Evolutionary conservation across 2,888 invertebrate species (phyloP), one percentile per base, ranked within the genome.

Genomic region (Metopia argyrocephala): DNA sequence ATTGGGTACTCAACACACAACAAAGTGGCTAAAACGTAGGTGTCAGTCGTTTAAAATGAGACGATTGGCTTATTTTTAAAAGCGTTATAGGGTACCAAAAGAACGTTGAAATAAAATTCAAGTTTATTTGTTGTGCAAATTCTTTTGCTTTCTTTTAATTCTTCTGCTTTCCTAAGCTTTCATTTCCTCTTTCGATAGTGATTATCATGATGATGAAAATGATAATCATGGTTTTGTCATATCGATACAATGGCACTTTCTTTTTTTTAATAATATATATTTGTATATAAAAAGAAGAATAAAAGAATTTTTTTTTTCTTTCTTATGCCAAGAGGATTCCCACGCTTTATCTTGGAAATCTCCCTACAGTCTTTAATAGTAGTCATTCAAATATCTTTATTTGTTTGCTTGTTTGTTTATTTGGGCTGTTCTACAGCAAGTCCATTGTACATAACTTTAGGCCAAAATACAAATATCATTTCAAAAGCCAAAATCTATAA

Each of bases 71-170:
- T n/a, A n/a, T n/a, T n/a, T n/a, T n/a, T n/a, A n/a, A n/a, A n/a
- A n/a, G n/a, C n/a, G n/a, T n/a, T n/a, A n/a, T n/a, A n/a, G n/a
- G n/a, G n/a, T n/a, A n/a, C n/a, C n/a, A n/a, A n/a, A n/a, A n/a
- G n/a, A n/a, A n/a, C n/a, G n/a, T n/a, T n/a, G n/a, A 57, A 25
- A 46, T 23, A 45, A 50, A 76, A 88, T 85, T 87, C 89, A 88
- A 89, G 85, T 85, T 86, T 86, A 88, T 88, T 88, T 88, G 88
- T 88, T 88, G 88, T 88, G 88, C 88, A 89, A 88, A 88, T 89
- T 88, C 69, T 20, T 62, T 21, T 15, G 56, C 12, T 56, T n/a
- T n/a, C n/a, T n/a, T 54, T 62, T 52, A 61, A 52, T 52, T 56
- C n/a, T 7, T 56, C 25, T 15, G 5, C 3, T 2, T 21, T 38